Evolutionary conservation across 2,797 vertebrate genomes (phyloP).

Genomic region (Lepus townsendii): DNA sequence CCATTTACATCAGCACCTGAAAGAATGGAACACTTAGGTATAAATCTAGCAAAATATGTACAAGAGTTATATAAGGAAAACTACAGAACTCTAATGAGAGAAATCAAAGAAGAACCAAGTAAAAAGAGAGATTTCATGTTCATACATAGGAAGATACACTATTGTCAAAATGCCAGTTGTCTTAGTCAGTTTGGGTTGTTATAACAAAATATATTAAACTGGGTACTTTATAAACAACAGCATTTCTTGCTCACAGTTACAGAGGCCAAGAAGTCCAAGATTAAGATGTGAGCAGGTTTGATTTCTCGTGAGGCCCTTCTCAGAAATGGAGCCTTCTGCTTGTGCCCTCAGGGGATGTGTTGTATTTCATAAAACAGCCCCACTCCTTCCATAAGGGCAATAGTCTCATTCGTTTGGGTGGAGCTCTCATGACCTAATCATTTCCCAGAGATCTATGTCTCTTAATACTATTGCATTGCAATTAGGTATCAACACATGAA

Average conservation of each 20-base stretch:
- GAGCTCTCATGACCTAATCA: not conserved
- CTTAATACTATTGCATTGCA: not conserved
- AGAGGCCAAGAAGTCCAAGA: no score
- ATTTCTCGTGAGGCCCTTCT: not conserved
- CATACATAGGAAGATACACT: not conserved
- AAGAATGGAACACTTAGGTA: no score
- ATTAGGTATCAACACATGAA: not conserved
- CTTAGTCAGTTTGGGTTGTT: not conserved
- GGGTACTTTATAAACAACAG: not conserved
- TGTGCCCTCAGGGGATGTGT: not conserved
- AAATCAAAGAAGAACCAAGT: no score
- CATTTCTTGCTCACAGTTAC: not conserved
- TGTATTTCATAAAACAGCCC: not conserved
- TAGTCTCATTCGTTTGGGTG: not conserved
- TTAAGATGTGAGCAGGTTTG: not conserved
- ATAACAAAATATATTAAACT: not conserved
- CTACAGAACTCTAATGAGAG: no score
- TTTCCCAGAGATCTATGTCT: not conserved
- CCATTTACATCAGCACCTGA: no score
- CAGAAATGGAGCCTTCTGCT: not conserved
- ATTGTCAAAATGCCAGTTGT: not conserved
- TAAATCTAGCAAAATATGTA: no score
- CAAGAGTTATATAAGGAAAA: no score
- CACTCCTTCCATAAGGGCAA: not conserved
- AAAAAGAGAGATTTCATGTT: not conserved